Conservation (phyloP, 2,888 invertebrate genomes). For the Eremobia ochroleuca region DNA sequence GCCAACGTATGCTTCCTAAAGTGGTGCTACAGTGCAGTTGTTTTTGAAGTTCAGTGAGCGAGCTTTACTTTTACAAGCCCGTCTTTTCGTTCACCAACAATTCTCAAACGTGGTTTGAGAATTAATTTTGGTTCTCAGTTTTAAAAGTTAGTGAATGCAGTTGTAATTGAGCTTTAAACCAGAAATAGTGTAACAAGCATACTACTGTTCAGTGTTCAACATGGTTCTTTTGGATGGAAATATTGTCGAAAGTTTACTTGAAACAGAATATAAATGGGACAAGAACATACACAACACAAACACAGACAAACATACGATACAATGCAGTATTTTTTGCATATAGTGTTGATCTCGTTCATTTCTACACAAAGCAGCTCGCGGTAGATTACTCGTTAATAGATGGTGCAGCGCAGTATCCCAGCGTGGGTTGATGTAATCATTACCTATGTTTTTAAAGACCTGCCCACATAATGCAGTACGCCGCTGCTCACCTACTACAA, state of each 20-base stretch:
- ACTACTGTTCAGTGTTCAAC: conserved; percentile 3
- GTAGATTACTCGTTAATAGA: conserved; percentile 24
- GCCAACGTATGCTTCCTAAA: conserved; percentile 32
- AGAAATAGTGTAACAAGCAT: conserved; percentile 5
- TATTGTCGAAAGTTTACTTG: not conserved
- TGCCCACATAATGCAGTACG: conserved; percentile 27
- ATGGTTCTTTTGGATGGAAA: not conserved
- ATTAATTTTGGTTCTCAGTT: conserved; percentile 37
- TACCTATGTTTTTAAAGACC: conserved; percentile 39
- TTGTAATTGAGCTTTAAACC: conserved; percentile 34
- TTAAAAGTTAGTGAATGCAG: conserved; percentile 21
- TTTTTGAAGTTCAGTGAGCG: conserved; percentile 46
- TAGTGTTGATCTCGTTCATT: conserved; percentile 9
- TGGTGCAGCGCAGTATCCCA: conserved; percentile 5
- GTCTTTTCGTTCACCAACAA: conserved; percentile 40
- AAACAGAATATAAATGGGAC: not conserved
- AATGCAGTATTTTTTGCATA: not conserved
- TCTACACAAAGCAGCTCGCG: not conserved
- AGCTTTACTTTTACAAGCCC: conserved; percentile 46
- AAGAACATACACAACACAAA: not conserved
- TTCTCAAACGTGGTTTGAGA: conserved; percentile 26
- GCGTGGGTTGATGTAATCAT: conserved; percentile 43
- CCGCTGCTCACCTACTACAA: conserved; percentile 17
- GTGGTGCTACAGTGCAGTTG: conserved; percentile 36
- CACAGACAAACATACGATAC: not conserved